Base-by-base conservation (phyloP, 2,888 invertebrate genomes). In the Pelosia muscerda region DNA sequence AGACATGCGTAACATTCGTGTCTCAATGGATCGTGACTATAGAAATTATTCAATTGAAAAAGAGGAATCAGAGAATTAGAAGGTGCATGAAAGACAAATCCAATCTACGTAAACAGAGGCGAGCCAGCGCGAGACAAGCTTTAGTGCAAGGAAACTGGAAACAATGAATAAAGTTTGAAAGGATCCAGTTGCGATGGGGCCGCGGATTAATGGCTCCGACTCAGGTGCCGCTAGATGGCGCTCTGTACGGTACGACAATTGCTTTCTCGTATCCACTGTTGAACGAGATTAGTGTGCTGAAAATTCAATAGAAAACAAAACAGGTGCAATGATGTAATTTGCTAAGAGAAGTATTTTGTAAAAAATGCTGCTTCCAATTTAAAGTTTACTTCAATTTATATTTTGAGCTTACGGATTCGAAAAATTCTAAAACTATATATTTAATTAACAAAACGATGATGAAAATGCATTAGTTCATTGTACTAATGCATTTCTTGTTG, bases 91-190 rank as follows among this genome's bases (percentile, higher is more conserved):
- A 84, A 85, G 85, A 86, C 87, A 89, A 90, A 90, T 89, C 81
- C 89, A 89, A 91, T 90, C 88, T 88, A 79, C 82, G 84, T 84
- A 85, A 88, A 88, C 86, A 85, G 81, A 77, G 22, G 67, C 61
- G 66, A 66, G 65, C 66, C 25, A 42, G 38, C 54, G 68, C 61
- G 69, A 69, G 75, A 62, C 66, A 73, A 72, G 73, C 72, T 77
- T 75, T 83, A 84, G 83, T 89, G 90, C 88, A 89, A 85, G 81
- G 84, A 86, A 83, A 86, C 87, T 88, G 87, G 86, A 89, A 90
- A 91, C 91, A 92, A 92, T 93, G 90, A 90, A 89, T 88, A 89
- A 91, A 92, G 89, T 92, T 92, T 89, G 87, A 90, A 88, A 88
- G 87, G 86, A 85, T 84, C 83, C 82, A 84, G 86, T 84, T 71